Evolutionary conservation across 2,797 vertebrate genomes (phyloP).

Genomic region (Apogon hyalosoma): DNA sequence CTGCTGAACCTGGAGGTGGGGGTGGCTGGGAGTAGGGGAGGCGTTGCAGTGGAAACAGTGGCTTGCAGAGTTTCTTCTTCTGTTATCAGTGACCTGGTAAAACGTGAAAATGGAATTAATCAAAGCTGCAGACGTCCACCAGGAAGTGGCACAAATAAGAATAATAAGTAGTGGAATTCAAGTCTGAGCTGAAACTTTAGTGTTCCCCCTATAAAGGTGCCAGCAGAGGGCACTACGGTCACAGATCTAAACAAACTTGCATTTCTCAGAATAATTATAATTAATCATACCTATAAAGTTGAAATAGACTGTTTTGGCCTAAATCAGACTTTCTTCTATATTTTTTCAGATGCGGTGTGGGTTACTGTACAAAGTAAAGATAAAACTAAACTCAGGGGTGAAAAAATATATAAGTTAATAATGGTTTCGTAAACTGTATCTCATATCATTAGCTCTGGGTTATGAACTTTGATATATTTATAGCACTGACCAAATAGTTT

Average conservation of each 20-base stretch:
- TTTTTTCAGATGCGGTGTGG: too few relatives aligned
- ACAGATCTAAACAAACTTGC: background rate
- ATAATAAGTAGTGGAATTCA: background rate
- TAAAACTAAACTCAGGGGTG: too few relatives aligned
- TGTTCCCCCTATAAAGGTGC: background rate
- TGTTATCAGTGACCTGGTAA: conserved; percentile 56
- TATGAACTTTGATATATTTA: too few relatives aligned
- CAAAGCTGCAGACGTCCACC: background rate
- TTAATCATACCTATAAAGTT: background rate
- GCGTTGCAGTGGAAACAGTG: conserved; percentile 29
- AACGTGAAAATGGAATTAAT: conserved; percentile 4
- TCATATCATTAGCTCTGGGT: too few relatives aligned
- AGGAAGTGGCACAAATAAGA: background rate
- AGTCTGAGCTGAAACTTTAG: background rate
- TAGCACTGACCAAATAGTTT: too few relatives aligned
- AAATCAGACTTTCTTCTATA: background rate
- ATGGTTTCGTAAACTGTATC: too few relatives aligned
- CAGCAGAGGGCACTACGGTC: background rate
- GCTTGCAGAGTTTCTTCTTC: conserved; percentile 52
- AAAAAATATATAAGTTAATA: too few relatives aligned
- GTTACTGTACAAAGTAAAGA: too few relatives aligned
- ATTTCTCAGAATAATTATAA: too few relatives aligned
- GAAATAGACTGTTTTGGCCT: background rate
- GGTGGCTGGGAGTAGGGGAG: conserved; percentile 23
- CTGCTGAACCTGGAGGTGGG: conserved; percentile 53